A percentile compares a stretch with the other conserved stretches of the same genome.
These are phyloP conservation scores for Echinarachnius parma DNA, from an alignment of 53 echinoderm and acorn worm genomes.

Conservation along the genomic window DNA sequence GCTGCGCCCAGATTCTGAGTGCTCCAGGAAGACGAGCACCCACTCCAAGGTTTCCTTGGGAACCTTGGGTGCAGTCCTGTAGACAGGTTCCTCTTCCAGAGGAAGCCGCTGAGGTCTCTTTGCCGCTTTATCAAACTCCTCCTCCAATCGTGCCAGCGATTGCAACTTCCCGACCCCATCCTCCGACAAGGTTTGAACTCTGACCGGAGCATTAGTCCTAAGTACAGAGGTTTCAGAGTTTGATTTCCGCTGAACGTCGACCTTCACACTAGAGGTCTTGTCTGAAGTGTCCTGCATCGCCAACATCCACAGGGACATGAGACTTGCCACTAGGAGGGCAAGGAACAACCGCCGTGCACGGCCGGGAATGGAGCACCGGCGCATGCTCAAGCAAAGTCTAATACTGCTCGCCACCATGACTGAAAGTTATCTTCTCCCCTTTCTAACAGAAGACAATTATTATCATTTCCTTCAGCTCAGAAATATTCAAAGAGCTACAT, in stretches of 20 bases:
- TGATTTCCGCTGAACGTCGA: background rate
- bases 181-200: background rate
- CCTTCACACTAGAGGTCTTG: background rate
- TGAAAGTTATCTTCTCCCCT: background rate
- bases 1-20: slow-evolving; percentile 6
- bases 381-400: slow-evolving; percentile 10
- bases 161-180: no score
- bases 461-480: no score
- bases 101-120: background rate
- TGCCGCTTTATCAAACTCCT: slow-evolving; percentile 13
- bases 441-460: background rate
- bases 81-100: slow-evolving; percentile 15
- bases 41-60: slow-evolving; percentile 16
- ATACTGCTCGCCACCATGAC: slow-evolving; percentile 29
- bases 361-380: slow-evolving; percentile 12
- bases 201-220: slow-evolving; percentile 10
- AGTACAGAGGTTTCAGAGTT: background rate
- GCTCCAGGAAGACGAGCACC: slow-evolving; percentile 9
- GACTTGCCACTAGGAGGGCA: slow-evolving; percentile 2
- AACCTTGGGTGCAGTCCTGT: slow-evolving; percentile 4
- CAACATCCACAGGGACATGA: slow-evolving; percentile 33
- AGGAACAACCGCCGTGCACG: slow-evolving; percentile 22
- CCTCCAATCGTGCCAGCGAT: background rate
- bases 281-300: slow-evolving; percentile 10
- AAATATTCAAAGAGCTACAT: no score